Conservation (phyloP, 2,888 invertebrate genomes). For the Pterostichus niger region DNA sequence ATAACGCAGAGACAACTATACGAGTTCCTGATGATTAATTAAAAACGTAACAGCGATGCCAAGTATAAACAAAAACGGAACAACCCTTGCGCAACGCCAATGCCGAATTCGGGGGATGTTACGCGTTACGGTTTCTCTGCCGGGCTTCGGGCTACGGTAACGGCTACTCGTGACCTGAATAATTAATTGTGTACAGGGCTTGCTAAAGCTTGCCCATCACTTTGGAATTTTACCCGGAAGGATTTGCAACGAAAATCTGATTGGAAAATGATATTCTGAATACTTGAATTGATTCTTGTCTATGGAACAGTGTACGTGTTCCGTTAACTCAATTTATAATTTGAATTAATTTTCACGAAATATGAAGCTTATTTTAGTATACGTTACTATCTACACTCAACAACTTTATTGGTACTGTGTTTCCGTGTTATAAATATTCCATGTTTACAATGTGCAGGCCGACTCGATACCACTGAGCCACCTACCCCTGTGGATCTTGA, state of each 20-base stretch:
- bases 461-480: too few species aligned
- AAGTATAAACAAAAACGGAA: slow-evolving; percentile 33
- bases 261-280: slow-evolving; percentile 23
- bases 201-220: slow-evolving; percentile 9
- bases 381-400: too few species aligned
- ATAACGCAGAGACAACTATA: not conserved
- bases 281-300: too few species aligned
- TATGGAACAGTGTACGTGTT: too few species aligned
- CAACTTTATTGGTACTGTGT: too few species aligned
- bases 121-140: slow-evolving; percentile 11
- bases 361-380: too few species aligned
- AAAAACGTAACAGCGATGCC: slow-evolving; percentile 18
- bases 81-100: slow-evolving; percentile 4
- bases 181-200: slow-evolving; percentile 20
- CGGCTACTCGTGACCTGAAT: slow-evolving; percentile 25
- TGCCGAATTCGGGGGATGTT: not conserved
- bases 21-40: slow-evolving; percentile 35
- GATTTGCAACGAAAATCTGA: not conserved
- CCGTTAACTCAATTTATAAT: too few species aligned
- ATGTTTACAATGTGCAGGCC: too few species aligned
- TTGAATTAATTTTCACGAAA: too few species aligned
- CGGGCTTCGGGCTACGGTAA: slow-evolving; percentile 5
- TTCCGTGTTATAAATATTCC: too few species aligned
- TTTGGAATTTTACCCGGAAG: slow-evolving; percentile 13
- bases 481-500: too few species aligned